phyloP scores from a whole-genome alignment of 2,888 invertebrate genomes.

The Drosophila anomalipes region DNA sequence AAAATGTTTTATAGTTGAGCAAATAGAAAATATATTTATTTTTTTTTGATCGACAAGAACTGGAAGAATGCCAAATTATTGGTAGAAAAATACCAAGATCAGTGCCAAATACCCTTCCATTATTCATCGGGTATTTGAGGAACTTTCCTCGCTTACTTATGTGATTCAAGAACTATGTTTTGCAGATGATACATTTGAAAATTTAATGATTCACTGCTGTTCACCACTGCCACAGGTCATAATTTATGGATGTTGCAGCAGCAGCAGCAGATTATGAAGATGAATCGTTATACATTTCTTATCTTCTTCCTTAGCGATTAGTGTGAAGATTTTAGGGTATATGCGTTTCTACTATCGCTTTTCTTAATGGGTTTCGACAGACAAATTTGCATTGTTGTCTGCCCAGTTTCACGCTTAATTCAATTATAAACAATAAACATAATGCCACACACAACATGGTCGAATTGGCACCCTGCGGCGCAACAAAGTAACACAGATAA shows the following conservation, averaged over 20 bases:
- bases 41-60: conserved; percentile 13
- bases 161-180: conserved; percentile 31
- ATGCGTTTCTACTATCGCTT: background rate
- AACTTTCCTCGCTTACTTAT: background rate
- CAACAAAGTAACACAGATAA: conserved; percentile 3
- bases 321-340: conserved; percentile 33
- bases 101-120: conserved; percentile 3
- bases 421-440: conserved; percentile 77
- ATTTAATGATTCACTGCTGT: conserved; percentile 27
- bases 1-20: background rate
- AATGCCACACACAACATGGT: conserved; percentile 44
- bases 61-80: conserved; percentile 47
- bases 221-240: background rate
- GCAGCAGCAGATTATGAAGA: background rate
- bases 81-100: conserved; percentile 1
- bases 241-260: background rate
- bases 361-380: conserved; percentile 19
- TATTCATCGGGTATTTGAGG: conserved; percentile 4
- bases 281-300: background rate
- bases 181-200: conserved; percentile 9
- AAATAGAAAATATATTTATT: conserved; percentile 1
- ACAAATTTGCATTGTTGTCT: conserved; percentile 56
- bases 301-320: background rate
- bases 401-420: conserved; percentile 71
- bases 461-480: conserved; percentile 68